Evolutionary conservation across 1,140 invertebrate genomes (phyloP).

Genomic region (Drosophila funebris): DNA sequence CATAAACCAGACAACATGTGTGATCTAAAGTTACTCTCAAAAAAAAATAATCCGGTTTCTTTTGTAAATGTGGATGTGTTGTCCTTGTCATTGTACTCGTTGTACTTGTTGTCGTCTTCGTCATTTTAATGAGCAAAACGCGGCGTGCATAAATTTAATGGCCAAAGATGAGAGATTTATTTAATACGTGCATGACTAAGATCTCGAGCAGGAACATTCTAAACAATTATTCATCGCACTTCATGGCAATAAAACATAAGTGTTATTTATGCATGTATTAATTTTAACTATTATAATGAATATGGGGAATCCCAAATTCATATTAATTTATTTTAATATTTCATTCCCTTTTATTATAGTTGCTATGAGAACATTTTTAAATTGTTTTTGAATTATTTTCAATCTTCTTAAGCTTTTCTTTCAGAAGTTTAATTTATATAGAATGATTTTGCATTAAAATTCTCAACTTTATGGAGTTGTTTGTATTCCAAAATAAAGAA

Average conservation of each 20-base stretch:
- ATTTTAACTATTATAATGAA: neutral
- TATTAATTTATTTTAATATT: neutral
- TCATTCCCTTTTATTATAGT: neutral
- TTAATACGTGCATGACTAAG: constrained; percentile 51
- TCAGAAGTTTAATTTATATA: too few relatives aligned
- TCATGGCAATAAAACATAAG: constrained; percentile 1
- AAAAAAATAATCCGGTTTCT: constrained; percentile 74
- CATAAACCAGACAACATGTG: constrained; percentile 26
- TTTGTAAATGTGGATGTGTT: constrained; percentile 19
- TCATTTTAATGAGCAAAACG: constrained; percentile 55
- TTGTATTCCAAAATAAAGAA: too few relatives aligned
- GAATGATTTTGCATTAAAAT: neutral
- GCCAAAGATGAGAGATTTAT: constrained; percentile 59
- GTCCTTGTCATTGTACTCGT: constrained; percentile 58
- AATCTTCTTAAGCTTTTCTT: too few relatives aligned
- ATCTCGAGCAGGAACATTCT: constrained; percentile 10
- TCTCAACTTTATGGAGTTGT: too few relatives aligned
- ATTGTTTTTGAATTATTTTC: too few relatives aligned
- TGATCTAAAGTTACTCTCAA: constrained; percentile 3
- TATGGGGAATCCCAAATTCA: neutral
- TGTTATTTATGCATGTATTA: constrained; percentile 16
- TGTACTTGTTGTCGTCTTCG: constrained; percentile 23
- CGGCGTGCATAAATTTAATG: constrained; percentile 75
- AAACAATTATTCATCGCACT: constrained; percentile 24
- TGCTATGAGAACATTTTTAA: constrained; percentile 14